A percentile compares a stretch with the other conserved stretches of the same genome.
Conservation (phyloP, 2,888 invertebrate genomes). For the Eugnorisma glareosa region DNA sequence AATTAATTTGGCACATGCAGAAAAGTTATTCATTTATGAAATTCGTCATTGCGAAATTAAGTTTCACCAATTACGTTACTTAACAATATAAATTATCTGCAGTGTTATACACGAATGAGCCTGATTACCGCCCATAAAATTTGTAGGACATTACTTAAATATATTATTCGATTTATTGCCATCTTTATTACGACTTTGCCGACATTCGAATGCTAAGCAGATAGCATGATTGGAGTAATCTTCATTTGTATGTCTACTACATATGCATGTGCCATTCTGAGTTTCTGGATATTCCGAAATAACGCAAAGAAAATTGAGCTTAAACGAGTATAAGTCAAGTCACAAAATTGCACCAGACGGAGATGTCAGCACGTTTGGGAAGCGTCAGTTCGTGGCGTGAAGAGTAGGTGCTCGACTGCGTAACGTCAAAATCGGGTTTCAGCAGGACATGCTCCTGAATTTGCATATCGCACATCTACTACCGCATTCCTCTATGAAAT, state of each 20-base stretch:
- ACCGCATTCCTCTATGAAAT: constrained; percentile 75
- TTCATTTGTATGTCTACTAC: constrained; percentile 70
- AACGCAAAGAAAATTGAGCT: constrained; percentile 65
- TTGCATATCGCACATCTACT: constrained; percentile 76
- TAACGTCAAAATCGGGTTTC: constrained; percentile 78
- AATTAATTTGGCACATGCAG: constrained; percentile 55
- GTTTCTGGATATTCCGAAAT: constrained; percentile 60
- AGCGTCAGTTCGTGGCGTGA: constrained; percentile 72
- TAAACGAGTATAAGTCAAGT: constrained; percentile 52
- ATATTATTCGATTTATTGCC: constrained; percentile 55
- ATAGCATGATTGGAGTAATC: constrained; percentile 69
- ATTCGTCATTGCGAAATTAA: constrained; percentile 58
- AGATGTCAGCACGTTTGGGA: constrained; percentile 66
- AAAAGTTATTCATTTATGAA: constrained; percentile 58
- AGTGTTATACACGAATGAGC: constrained; percentile 40
- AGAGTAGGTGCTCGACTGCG: constrained; percentile 75
- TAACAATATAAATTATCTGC: constrained; percentile 50
- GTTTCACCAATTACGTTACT: constrained; percentile 48
- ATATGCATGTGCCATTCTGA: constrained; percentile 70
- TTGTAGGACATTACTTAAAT: constrained; percentile 54
- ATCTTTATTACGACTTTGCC: constrained; percentile 56
- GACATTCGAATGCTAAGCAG: constrained; percentile 63
- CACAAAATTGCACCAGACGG: constrained; percentile 47
- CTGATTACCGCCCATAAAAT: constrained; percentile 45
- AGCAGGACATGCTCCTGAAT: constrained; percentile 77